Evolutionary conservation across 2,113 vertebrate genomes (phyloP).

Genomic region (Cyanistes caeruleus): DNA sequence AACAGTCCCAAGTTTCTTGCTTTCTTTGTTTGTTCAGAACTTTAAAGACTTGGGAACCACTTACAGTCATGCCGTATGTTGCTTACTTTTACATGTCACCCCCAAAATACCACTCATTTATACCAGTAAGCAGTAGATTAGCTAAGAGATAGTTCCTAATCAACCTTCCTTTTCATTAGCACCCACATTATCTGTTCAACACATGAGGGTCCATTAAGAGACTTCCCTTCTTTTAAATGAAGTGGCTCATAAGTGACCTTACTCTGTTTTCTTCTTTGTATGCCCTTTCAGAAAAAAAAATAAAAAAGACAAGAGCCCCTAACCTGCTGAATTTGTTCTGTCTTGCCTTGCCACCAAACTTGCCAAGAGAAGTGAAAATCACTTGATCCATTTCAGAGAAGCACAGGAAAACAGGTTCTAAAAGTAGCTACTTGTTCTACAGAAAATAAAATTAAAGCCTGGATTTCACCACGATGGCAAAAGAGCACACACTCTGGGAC

Average conservation of each 20-base stretch:
- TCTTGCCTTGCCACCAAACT: background rate
- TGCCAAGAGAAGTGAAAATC: background rate
- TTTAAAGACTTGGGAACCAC: background rate
- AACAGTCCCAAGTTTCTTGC: background rate
- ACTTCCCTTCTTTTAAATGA: constrained; percentile 44
- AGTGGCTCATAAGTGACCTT: constrained; percentile 4
- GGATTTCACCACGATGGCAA: background rate
- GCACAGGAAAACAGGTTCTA: background rate
- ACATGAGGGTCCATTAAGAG: constrained; percentile 26
- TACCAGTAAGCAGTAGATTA: constrained; percentile 76
- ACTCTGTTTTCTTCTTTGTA: background rate
- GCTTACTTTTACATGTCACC: constrained; percentile 50
- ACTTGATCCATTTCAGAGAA: background rate
- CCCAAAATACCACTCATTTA: constrained; percentile 64
- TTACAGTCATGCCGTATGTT: background rate
- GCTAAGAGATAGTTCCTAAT: constrained; percentile 68
- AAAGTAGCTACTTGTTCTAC: background rate
- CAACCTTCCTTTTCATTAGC: constrained; percentile 68
- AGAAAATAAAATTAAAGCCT: background rate
- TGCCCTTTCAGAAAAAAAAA: background rate
- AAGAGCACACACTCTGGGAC: background rate
- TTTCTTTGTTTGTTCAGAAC: background rate
- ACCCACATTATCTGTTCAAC: constrained; percentile 58
- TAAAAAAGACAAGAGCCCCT: background rate
- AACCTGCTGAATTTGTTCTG: background rate